phyloP scores from a whole-genome alignment of 2,113 vertebrate species.

The Mus musculus region DNA sequence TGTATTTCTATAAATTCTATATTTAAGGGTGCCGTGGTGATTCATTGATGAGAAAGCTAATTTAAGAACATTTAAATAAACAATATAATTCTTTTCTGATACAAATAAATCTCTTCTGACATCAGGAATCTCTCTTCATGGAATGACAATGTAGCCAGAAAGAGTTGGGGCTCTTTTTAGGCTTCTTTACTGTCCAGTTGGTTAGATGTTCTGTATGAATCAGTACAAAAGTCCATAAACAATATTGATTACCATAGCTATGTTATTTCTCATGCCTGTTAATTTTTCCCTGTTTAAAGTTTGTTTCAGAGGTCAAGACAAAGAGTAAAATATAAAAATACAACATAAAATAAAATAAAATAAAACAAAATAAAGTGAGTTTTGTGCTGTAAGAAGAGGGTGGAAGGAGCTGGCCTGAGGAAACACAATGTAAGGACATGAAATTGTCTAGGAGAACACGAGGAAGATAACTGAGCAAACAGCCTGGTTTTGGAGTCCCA shows the following conservation, averaged over 20 bases:
- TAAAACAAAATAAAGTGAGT: not conserved
- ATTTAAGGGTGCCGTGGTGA: not conserved
- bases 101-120: not conserved
- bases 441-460: not conserved
- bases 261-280: not conserved
- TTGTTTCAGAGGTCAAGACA: not conserved
- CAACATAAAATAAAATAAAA: not conserved
- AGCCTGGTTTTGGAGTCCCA: not conserved
- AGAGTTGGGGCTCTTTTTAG: not conserved
- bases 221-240: not conserved
- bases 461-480: fast-evolving
- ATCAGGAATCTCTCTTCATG: not conserved
- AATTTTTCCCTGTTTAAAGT: not conserved
- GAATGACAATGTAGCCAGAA: not conserved
- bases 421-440: not conserved
- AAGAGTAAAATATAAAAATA: not conserved
- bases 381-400: not conserved
- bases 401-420: not conserved
- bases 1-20: not conserved
- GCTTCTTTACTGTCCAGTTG: fast-evolving
- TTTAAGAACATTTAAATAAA: not conserved
- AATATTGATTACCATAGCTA: not conserved
- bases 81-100: not conserved
- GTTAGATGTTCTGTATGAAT: not conserved
- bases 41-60: not conserved